A percentile compares a stretch with the other conserved stretches of the same genome.
phyloP scores from a whole-genome alignment of 2,113 vertebrate genomes.

The Reinhardtius hippoglossoides region DNA sequence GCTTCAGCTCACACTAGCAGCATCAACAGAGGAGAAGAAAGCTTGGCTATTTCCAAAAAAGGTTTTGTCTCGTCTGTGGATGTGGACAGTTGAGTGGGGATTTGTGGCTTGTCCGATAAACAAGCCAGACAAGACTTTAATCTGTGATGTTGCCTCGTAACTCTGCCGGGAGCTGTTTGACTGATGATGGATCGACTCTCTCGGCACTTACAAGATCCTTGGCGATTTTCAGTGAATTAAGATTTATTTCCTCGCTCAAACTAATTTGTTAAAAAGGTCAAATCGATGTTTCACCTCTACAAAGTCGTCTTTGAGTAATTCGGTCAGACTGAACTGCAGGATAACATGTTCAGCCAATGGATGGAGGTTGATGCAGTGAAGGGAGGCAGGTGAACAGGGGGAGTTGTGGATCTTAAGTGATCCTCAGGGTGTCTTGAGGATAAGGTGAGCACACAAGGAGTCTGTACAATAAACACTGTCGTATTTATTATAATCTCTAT shows the following conservation, averaged over 20 bases:
- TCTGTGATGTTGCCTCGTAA: constrained; percentile 49
- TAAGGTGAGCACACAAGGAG: not conserved
- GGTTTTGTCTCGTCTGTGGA: constrained; percentile 9
- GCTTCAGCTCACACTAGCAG: not conserved
- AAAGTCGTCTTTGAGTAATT: constrained; percentile 5
- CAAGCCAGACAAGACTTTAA: constrained; percentile 56
- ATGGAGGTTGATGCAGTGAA: constrained; percentile 1
- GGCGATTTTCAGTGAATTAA: constrained; percentile 21
- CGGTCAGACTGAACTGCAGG: not conserved
- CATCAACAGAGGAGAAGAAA: constrained; percentile 17
- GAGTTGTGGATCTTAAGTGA: not conserved
- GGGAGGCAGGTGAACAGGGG: not conserved
- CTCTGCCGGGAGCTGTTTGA: constrained; percentile 43
- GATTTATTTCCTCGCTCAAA: constrained; percentile 32
- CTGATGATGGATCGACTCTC: constrained; percentile 51
- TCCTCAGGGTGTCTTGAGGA: constrained; percentile 1
- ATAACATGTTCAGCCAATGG: not conserved
- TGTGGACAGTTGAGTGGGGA: constrained; percentile 21
- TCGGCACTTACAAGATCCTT: constrained; percentile 25
- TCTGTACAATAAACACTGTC: not conserved
- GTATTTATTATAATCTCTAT: not conserved
- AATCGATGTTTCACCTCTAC: not conserved
- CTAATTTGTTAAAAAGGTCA: constrained; percentile 32
- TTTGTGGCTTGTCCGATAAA: constrained; percentile 43
- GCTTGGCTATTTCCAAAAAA: not conserved